Base-by-base conservation (phyloP, 1,140 invertebrate species). In the Carcinoscorpius rotundicauda region DNA sequence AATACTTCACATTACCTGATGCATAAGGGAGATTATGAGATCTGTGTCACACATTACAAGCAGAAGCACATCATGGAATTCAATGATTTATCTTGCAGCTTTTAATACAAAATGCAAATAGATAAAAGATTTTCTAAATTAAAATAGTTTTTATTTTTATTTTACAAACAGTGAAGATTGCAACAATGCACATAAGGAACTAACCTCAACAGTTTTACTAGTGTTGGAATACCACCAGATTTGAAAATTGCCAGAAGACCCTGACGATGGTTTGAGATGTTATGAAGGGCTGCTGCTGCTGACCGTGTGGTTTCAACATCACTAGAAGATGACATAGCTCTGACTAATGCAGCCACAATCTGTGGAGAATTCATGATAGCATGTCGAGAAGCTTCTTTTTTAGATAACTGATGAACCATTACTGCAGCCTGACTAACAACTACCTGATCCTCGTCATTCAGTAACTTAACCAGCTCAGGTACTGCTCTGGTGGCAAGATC, bases 391-490 rank as follows among this genome's bases (percentile, higher is more conserved):
- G 78, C 78, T 68, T 81, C 79, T 68, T 80, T 80, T 70, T 79
- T 81, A n/a, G 78, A 79, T 57, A 81, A 72, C 69, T 79, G 76
- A 67, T 81, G 77, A 11, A 80, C 78, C 91, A 98, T 96, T 92
- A 98, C 97, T 60, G 93, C 93, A 55, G 95, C 95, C 75, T 98
- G 91, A 5, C 91, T 93, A 0, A 98, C 94, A 4, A 98, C 91
- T n/a, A 95, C 92, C 78, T 76, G 76, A 71, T 81, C 80, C 66
- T 79, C 75, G 66, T 79, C 68, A 51, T 66, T 76, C 50, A 82
- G 69, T 29, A 79, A 72, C 68, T 76, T 77, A 60, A 79, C 76
- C 67, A 81, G 70, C 64, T 81, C 78, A 52, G 81, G 80, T 61
- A 81, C 76, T 59, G 79, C 78, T 58, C 75, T 68, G 48, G 75